These are phyloP conservation scores for Marmota monax DNA, from an alignment of 2,113 vertebrate genomes.

Conservation along the genomic window DNA sequence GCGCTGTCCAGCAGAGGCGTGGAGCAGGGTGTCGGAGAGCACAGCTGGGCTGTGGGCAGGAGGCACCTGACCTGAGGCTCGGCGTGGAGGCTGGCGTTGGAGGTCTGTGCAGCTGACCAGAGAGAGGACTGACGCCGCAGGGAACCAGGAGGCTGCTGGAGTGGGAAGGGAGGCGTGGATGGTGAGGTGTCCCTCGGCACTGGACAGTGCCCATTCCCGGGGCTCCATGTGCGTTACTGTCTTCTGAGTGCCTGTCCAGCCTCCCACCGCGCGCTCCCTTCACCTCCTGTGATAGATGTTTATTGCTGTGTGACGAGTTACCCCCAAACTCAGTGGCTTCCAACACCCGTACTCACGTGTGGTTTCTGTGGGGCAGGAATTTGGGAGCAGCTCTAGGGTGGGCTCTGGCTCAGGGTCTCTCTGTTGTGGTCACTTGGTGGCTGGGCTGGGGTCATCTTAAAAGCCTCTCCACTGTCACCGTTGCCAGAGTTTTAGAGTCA, in stretches of 20 bases:
- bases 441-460: not conserved
- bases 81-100: not conserved
- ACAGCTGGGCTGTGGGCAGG: not conserved
- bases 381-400: not conserved
- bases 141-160: not conserved
- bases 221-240: not conserved
- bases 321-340: not conserved
- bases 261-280: not conserved
- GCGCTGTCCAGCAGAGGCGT: not conserved
- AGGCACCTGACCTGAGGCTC: not conserved
- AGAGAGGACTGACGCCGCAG: not conserved
- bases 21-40: not conserved
- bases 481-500: not conserved
- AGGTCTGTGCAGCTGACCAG: not conserved
- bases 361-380: not conserved
- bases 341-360: not conserved
- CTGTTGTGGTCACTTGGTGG: not conserved
- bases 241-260: not conserved
- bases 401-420: not conserved
- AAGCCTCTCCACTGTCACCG: not conserved
- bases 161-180: not conserved
- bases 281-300: not conserved
- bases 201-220: not conserved
- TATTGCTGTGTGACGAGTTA: not conserved
- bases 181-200: fast-evolving